These are phyloP conservation scores for Dasyornis broadbenti DNA, from an alignment of 2,113 vertebrate species.

Conservation along the genomic window DNA sequence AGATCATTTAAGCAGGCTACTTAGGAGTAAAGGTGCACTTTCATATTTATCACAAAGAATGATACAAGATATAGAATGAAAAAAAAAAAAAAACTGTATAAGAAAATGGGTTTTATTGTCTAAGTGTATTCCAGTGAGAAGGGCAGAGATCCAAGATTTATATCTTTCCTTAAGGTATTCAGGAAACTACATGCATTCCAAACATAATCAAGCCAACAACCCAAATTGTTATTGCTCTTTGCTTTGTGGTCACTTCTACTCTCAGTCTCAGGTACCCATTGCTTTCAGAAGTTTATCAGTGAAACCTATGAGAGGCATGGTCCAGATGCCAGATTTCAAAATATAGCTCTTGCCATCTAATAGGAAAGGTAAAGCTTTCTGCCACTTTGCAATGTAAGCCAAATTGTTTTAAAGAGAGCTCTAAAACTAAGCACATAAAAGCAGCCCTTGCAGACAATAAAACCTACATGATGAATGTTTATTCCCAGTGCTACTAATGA, in stretches of 20 bases:
- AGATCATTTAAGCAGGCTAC: neutral
- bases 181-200: neutral
- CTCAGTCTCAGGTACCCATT: neutral
- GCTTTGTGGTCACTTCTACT: neutral
- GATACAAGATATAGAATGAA: neutral
- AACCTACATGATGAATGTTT: constrained; percentile 12
- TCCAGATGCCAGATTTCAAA: neutral
- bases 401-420: constrained; percentile 29
- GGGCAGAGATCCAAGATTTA: neutral
- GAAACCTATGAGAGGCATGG: neutral
- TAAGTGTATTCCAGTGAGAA: neutral
- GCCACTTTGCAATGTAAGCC: neutral
- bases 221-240: neutral
- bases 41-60: neutral
- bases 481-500: neutral
- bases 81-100: neutral
- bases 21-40: neutral
- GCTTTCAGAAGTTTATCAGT: neutral
- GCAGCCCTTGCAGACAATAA: constrained; percentile 26
- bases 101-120: neutral
- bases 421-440: constrained; percentile 24
- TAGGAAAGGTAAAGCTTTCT: neutral
- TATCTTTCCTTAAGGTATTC: neutral
- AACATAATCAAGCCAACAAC: neutral
- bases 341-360: neutral